A percentile compares a stretch with the other conserved stretches of the same genome.
These are phyloP conservation scores for Atractosteus spatula DNA, from an alignment of 2,113 vertebrate genomes.

Conservation along the genomic window DNA sequence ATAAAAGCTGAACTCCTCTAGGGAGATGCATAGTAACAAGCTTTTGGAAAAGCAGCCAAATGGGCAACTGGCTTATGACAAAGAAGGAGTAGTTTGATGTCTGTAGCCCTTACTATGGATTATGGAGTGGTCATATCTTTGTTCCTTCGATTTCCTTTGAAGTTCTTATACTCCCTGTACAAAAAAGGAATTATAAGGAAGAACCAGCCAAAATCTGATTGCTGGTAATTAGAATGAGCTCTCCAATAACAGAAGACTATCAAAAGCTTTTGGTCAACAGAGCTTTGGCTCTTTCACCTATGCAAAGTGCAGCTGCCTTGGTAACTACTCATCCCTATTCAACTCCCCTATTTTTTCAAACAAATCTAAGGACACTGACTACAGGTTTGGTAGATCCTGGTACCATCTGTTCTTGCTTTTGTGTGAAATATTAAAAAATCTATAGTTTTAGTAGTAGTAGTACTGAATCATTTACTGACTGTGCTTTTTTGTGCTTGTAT, in stretches of 20 bases:
- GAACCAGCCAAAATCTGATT: slow-evolving; percentile 1
- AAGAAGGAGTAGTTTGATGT: background rate
- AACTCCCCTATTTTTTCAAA: background rate
- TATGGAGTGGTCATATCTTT: background rate
- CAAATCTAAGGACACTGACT: background rate
- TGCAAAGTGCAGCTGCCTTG: background rate
- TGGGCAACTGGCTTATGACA: slow-evolving; percentile 29
- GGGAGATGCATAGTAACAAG: slow-evolving; percentile 32
- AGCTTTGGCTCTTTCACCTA: slow-evolving; percentile 8
- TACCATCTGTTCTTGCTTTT: background rate
- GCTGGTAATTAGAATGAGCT: slow-evolving; percentile 9
- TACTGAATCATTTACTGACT: too few relatives aligned
- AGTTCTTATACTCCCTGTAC: background rate
- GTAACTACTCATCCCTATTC: background rate
- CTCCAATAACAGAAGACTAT: background rate
- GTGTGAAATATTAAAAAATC: background rate
- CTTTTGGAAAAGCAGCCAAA: slow-evolving; percentile 42
- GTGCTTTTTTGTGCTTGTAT: too few relatives aligned
- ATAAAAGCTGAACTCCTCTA: slow-evolving; percentile 42
- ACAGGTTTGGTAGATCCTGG: background rate
- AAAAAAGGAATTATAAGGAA: slow-evolving; percentile 3
- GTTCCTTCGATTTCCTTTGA: slow-evolving; percentile 6
- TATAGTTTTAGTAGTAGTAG: too few relatives aligned
- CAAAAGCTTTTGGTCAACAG: background rate
- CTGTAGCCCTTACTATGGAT: background rate